Evolutionary conservation across 2,888 invertebrate genomes (phyloP).

Genomic region (Amphimallon solstitiale): DNA sequence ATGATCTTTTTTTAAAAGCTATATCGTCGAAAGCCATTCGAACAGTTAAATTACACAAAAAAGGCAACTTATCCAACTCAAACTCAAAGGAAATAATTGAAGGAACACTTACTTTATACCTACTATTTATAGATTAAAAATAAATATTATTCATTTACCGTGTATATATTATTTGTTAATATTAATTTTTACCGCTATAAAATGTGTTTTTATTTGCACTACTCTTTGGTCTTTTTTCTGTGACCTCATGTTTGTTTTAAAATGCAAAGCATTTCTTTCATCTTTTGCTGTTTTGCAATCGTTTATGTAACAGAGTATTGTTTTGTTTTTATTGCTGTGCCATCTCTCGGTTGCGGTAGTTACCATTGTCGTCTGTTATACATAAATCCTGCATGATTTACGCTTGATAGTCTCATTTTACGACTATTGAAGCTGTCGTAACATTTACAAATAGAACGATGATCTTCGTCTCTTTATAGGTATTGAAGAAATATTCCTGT

Average conservation of each 20-base stretch:
- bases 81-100: no score
- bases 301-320: slow-evolving; percentile 11
- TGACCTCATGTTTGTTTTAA: slow-evolving; percentile 26
- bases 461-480: slow-evolving; percentile 17
- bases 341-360: background rate
- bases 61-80: no score
- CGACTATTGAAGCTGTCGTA: slow-evolving; percentile 17
- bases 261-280: background rate
- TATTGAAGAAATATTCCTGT: background rate
- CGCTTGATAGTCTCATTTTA: slow-evolving; percentile 16
- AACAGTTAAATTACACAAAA: no score
- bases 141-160: no score
- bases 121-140: no score
- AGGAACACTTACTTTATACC: no score
- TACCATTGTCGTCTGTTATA: slow-evolving; percentile 16
- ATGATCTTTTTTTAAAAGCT: no score
- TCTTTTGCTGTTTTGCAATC: background rate
- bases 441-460: slow-evolving; percentile 5
- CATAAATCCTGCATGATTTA: slow-evolving; percentile 22
- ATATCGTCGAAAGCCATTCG: no score
- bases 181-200: background rate
- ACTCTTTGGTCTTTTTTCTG: no score
- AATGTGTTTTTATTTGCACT: no score
- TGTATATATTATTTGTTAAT: no score
- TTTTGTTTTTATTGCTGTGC: slow-evolving; percentile 20